Percentiles rank a stretch among this genome's conserved stretches.
Conservation (phyloP, 2,113 vertebrate genomes). For the Barbus barbus region DNA sequence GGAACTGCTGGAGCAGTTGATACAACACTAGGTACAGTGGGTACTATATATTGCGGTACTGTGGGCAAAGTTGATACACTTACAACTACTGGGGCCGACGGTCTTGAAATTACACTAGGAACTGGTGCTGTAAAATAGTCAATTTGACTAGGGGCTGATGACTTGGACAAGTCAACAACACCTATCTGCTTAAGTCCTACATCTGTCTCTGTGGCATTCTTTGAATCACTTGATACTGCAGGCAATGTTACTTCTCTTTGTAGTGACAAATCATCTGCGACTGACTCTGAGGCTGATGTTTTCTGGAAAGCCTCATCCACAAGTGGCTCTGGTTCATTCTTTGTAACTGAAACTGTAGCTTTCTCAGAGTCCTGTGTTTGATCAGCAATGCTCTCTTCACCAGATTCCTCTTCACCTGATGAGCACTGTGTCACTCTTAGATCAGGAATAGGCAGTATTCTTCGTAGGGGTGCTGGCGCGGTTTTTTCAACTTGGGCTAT, state of each 20-base stretch:
- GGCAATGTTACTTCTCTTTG: conserved; percentile 38
- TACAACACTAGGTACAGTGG: conserved; percentile 72
- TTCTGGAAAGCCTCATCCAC: conserved; percentile 41
- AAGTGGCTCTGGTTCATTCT: conserved; percentile 55
- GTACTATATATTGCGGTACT: conserved; percentile 76
- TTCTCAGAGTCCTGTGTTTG: conserved; percentile 73
- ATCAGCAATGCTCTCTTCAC: conserved; percentile 79
- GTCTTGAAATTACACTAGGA: conserved; percentile 52
- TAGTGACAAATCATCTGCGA: conserved; percentile 24
- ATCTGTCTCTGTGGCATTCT: conserved; percentile 16
- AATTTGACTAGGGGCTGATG: conserved; percentile 37
- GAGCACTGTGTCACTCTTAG: conserved; percentile 97
- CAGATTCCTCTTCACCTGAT: conserved; percentile 88
- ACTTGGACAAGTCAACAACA: conserved; percentile 68
- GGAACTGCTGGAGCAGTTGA: conserved; percentile 78
- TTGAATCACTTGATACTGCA: not conserved
- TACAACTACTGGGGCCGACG: conserved; percentile 58
- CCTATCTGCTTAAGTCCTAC: conserved; percentile 48
- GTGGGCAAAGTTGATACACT: conserved; percentile 74
- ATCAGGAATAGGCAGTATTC: conserved; percentile 89
- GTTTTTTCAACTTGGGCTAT: conserved; percentile 25
- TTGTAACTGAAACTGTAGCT: conserved; percentile 67
- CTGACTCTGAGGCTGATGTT: conserved; percentile 40
- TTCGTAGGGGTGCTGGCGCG: conserved; percentile 72
- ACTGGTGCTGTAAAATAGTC: conserved; percentile 24